Conservation (phyloP, 2,113 vertebrate genomes). For the Galbula dea region DNA sequence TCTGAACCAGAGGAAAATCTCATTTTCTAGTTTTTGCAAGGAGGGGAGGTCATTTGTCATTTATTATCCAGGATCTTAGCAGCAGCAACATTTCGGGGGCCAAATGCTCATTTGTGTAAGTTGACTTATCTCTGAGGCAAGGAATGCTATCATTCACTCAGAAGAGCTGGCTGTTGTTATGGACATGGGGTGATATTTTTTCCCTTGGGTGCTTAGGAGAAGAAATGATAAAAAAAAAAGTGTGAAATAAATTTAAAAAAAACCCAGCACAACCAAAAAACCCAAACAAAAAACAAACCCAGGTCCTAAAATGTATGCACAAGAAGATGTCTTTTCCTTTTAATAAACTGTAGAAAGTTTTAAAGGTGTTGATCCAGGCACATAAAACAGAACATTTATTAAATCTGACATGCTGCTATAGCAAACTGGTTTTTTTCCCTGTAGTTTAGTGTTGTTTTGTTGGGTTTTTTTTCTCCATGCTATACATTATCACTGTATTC, state of each 20-base stretch:
- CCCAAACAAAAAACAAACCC: neutral
- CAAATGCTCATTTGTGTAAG: neutral
- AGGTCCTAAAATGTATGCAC: slow-evolving; percentile 7
- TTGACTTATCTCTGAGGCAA: neutral
- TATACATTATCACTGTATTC: neutral
- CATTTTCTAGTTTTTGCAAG: neutral
- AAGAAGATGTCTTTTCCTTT: slow-evolving; percentile 3
- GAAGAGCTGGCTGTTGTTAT: neutral
- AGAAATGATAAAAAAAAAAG: neutral
- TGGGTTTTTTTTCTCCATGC: neutral
- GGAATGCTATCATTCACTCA: neutral
- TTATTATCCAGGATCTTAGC: neutral
- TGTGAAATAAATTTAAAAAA: slow-evolving; percentile 18
- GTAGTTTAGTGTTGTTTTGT: neutral
- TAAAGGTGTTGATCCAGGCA: neutral
- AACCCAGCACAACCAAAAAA: no score
- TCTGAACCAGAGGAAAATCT: neutral
- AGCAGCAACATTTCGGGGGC: neutral
- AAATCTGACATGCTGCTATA: neutral
- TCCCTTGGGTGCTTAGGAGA: neutral
- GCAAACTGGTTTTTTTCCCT: neutral
- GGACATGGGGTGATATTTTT: slow-evolving; percentile 34
- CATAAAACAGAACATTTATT: neutral
- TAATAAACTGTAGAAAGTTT: slow-evolving; percentile 9
- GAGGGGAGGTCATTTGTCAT: neutral